Conservation (phyloP, 2,797 vertebrate genomes). For the Zenarchopterus dispar region DNA sequence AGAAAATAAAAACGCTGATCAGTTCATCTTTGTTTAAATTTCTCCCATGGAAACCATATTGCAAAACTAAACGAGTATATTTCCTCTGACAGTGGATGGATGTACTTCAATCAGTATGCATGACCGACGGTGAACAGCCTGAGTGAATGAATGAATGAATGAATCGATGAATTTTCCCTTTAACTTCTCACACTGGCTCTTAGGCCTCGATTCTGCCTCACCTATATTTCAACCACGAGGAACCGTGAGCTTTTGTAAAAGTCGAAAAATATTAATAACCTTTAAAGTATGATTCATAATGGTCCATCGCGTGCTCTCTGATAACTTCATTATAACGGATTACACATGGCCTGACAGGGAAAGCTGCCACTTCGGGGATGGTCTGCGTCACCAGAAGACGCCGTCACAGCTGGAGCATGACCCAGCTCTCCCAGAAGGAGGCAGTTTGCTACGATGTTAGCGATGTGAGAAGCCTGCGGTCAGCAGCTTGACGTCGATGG, state of each 20-base stretch:
- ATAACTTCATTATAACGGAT: too few relatives aligned
- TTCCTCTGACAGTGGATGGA: not conserved
- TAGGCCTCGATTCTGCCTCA: constrained; percentile 33
- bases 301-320: too few relatives aligned
- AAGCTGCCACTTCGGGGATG: constrained; percentile 27
- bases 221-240: not conserved
- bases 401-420: constrained; percentile 7
- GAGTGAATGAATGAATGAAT: constrained; percentile 6
- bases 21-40: not conserved
- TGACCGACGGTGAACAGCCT: too few relatives aligned
- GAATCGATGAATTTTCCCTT: constrained; percentile 18
- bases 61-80: not conserved
- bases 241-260: too few relatives aligned
- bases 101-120: constrained; percentile 6
- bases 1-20: too few relatives aligned
- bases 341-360: constrained; percentile 9
- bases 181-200: not conserved
- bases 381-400: constrained; percentile 50
- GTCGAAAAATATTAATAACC: too few relatives aligned
- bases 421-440: not conserved
- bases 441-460: not conserved
- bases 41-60: not conserved
- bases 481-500: constrained; percentile 16
- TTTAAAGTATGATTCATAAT: not conserved
- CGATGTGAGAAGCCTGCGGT: constrained; percentile 1